Evolutionary conservation across 2,888 invertebrate species (phyloP).

Genomic region (Thalpophila matura): DNA sequence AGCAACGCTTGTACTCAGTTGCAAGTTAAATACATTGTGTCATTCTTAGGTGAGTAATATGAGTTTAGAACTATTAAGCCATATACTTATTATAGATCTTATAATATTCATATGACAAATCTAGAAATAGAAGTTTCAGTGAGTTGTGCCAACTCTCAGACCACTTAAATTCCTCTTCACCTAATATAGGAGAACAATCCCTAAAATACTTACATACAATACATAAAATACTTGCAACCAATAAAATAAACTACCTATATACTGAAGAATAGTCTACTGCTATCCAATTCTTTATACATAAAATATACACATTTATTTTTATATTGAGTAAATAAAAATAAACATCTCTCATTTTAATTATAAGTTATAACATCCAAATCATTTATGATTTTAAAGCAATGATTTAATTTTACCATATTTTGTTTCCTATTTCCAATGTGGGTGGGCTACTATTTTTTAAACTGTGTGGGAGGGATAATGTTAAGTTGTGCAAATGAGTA

Average conservation of each 20-base stretch:
- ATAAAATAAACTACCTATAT: constrained; percentile 8
- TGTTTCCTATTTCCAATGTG: too few relatives aligned
- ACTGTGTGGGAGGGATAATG: too few relatives aligned
- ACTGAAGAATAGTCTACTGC: constrained; percentile 1
- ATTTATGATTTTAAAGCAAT: too few relatives aligned
- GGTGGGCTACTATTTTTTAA: too few relatives aligned
- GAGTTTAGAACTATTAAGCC: constrained; percentile 2
- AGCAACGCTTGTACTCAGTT: neutral
- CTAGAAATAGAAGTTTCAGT: constrained; percentile 29
- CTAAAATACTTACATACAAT: constrained; percentile 4
- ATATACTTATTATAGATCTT: constrained; percentile 6
- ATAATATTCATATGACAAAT: constrained; percentile 12
- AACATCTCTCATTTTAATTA: too few relatives aligned
- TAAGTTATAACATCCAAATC: too few relatives aligned
- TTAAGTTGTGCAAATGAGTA: too few relatives aligned
- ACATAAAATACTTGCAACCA: neutral
- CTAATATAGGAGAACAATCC: neutral
- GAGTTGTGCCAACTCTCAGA: constrained; percentile 26
- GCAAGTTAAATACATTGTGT: constrained; percentile 11
- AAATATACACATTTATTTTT: constrained; percentile 1
- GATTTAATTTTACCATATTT: too few relatives aligned
- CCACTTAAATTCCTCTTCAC: constrained; percentile 8
- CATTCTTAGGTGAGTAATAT: constrained; percentile 10
- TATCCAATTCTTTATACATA: constrained; percentile 1
- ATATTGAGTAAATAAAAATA: neutral